phyloP scores from a whole-genome alignment of 2,888 invertebrate species.

The Dryocosmus kuriphilus region DNA sequence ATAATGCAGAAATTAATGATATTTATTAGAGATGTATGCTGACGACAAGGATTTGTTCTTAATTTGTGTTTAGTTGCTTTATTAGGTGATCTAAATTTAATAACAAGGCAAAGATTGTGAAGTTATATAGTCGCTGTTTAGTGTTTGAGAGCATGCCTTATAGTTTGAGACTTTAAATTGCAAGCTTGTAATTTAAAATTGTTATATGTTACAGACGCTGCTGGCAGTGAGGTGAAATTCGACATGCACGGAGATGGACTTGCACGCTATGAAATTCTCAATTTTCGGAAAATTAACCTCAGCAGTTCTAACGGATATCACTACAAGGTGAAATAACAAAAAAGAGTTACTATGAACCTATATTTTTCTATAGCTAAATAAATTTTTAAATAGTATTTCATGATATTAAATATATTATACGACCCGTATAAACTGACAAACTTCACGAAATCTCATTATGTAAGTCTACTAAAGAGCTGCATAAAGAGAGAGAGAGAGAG shows the following conservation, averaged over 20 bases:
- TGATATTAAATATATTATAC: too few species aligned
- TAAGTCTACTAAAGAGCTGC: too few species aligned
- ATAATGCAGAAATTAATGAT: too few species aligned
- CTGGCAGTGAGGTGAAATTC: conserved; percentile 84
- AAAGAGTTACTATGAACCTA: neutral
- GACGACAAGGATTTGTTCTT: too few species aligned
- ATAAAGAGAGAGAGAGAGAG: too few species aligned
- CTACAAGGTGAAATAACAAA: conserved; percentile 75
- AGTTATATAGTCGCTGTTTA: neutral
- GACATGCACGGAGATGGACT: conserved; percentile 86
- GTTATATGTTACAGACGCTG: conserved; percentile 81
- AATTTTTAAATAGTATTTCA: too few species aligned
- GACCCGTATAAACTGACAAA: too few species aligned
- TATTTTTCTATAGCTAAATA: too few species aligned
- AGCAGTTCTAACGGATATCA: conserved; percentile 77
- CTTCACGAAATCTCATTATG: too few species aligned
- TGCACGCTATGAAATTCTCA: conserved; percentile 86
- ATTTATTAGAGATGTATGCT: too few species aligned
- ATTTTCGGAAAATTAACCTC: conserved; percentile 81
- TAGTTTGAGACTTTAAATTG: conserved; percentile 42
- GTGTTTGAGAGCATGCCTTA: conserved; percentile 1
- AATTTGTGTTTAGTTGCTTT: too few species aligned
- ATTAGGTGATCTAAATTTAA: conserved; percentile 1
- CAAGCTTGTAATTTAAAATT: conserved; percentile 40
- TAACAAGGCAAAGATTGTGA: neutral